phyloP scores from a whole-genome alignment of 64 coral and sea anemone genomes.

The Hydrozoanthus tunicans region DNA sequence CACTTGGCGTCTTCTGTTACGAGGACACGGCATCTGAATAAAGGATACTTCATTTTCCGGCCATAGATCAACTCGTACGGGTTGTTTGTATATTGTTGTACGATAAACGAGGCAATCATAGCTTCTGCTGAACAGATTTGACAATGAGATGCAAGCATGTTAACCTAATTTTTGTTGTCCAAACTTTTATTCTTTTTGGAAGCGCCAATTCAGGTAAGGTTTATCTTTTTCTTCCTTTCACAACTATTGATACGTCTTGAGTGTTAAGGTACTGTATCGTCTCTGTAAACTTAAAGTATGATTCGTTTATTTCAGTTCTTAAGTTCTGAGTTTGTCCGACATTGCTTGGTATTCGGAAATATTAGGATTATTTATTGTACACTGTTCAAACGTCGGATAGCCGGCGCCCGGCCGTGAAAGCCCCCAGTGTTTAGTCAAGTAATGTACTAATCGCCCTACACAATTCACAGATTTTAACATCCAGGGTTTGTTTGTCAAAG shows the following conservation, averaged over 20 bases:
- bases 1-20: conserved; percentile 46
- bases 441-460: too few relatives aligned
- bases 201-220: conserved; percentile 4
- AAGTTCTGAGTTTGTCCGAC: background rate
- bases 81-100: conserved; percentile 20
- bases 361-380: too few relatives aligned
- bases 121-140: background rate
- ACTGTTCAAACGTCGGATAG: too few relatives aligned
- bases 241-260: background rate
- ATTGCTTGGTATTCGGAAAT: too few relatives aligned
- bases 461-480: too few relatives aligned
- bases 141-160: background rate
- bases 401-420: too few relatives aligned
- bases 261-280: background rate
- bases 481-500: too few relatives aligned
- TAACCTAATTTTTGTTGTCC: conserved; percentile 2
- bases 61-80: background rate
- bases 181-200: background rate
- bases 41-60: conserved; percentile 41
- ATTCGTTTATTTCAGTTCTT: background rate
- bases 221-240: background rate
- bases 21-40: conserved; percentile 21
- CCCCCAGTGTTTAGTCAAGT: too few relatives aligned
- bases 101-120: background rate
- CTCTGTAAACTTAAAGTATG: background rate